Base-by-base conservation (phyloP, 2,888 invertebrate genomes). In the Eretmocerus hayati region DNA sequence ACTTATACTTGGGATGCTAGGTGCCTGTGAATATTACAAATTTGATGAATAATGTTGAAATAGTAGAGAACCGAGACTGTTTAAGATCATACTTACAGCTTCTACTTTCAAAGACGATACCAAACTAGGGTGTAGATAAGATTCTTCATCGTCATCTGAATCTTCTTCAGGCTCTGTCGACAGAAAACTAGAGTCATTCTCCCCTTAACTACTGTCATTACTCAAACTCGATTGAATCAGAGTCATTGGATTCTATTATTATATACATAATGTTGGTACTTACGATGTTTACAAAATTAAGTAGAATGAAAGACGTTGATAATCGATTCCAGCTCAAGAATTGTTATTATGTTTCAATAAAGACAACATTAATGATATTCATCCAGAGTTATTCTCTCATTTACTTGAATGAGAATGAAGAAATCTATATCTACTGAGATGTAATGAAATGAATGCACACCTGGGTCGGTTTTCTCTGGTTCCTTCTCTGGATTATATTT, bases 61-160 rank as follows among this genome's bases (percentile, higher is more conserved):
- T 33, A n/a, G 11, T 16, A 33, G 33, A 5, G 5, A 33, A 6
- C 15, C 33, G 15, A 9, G 15, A n/a, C 9, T 9, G 11, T 26
- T 26, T 26, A 19, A 18, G 18, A 23, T 26, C 18, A 39, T 50
- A 81, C 83, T 77, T 76, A 84, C 84, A 72, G 80, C 76, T 75
- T 84, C 83, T 60, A 80, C 78, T 50, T 79, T 67, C 48, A 81
- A 74, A 4, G 81, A 76, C n/a, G 73, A 62, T 16, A 71, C 71
- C 55, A 91, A 75, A 65, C 87, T 87, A n/a, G 90, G 91, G 71
- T 92, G 92, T 19, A 92, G 76, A 64, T 92, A 92, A 52, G 84
- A 80, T 41, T 82, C 77, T 33, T 73, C 75, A 39, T 74, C 76
- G 46, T 74, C 77, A 58, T 79, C 79, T 58, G 81, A 80, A 72